Evolutionary conservation across 2,113 vertebrate genomes (phyloP).

Genomic region (Trichechus manatus): DNA sequence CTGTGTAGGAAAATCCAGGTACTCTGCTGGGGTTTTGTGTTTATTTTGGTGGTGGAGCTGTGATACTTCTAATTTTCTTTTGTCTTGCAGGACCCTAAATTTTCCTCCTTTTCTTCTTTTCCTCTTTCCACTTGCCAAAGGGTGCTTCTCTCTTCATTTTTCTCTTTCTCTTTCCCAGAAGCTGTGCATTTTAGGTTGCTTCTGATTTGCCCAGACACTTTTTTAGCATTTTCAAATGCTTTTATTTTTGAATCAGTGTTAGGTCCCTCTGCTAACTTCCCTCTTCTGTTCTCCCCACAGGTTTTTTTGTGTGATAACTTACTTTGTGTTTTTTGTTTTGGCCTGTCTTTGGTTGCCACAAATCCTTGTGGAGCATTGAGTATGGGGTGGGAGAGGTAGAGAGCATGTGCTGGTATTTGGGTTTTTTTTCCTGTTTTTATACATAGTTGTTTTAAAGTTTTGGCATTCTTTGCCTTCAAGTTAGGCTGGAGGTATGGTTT

Average conservation of each 20-base stretch:
- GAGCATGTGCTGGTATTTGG: neutral
- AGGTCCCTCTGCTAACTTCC: neutral
- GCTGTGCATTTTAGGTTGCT: neutral
- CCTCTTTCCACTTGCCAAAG: neutral
- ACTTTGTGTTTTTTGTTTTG: neutral
- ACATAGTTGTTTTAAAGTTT: no score
- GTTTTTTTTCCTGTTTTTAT: neutral
- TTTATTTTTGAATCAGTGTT: neutral
- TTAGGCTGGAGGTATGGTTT: neutral
- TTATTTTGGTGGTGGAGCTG: neutral
- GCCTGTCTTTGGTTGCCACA: neutral
- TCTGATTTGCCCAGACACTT: neutral
- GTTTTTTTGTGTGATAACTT: neutral
- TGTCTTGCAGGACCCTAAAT: neutral
- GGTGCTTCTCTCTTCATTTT: neutral
- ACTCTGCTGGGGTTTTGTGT: neutral
- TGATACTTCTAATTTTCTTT: neutral
- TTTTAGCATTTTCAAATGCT: neutral
- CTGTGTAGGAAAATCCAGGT: neutral
- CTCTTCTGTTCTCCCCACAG: neutral
- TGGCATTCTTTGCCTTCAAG: neutral
- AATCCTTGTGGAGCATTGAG: neutral
- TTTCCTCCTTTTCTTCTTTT: neutral
- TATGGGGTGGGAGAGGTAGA: neutral
- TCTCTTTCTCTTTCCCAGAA: constrained; percentile 5